Conservation (phyloP, 2,888 invertebrate species). For the Papilio elwesi region DNA sequence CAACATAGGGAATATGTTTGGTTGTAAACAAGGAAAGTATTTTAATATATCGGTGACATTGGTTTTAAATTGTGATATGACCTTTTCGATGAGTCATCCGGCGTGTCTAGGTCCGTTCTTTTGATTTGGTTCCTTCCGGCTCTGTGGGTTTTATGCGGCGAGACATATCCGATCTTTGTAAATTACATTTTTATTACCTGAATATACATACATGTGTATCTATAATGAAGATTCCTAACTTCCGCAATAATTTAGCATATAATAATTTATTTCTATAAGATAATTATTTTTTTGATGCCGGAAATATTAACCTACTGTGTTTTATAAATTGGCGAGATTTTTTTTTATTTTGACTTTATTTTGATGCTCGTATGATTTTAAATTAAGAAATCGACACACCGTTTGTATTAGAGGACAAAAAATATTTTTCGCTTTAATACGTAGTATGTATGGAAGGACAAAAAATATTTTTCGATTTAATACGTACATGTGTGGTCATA, state of each 20-base stretch:
- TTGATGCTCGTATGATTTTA: too few relatives aligned
- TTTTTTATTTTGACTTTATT: too few relatives aligned
- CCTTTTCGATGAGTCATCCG: slow-evolving; percentile 25
- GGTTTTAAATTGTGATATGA: slow-evolving; percentile 15
- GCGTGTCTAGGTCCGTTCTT: slow-evolving; percentile 14
- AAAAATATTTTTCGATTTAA: too few relatives aligned
- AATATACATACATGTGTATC: not conserved
- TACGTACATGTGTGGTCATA: too few relatives aligned
- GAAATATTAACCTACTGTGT: too few relatives aligned
- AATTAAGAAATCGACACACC: too few relatives aligned
- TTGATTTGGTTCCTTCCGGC: slow-evolving; percentile 31
- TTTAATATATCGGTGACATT: not conserved
- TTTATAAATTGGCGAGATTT: too few relatives aligned
- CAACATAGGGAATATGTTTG: not conserved
- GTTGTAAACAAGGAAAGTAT: slow-evolving; percentile 28
- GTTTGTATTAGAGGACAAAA: too few relatives aligned
- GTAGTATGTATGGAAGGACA: too few relatives aligned
- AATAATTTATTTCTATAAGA: too few relatives aligned
- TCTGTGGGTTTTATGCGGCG: not conserved
- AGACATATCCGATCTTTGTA: not conserved
- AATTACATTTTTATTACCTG: not conserved
- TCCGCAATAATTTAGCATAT: not conserved
- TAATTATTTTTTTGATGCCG: too few relatives aligned
- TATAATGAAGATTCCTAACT: not conserved
- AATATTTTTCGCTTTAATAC: too few relatives aligned